A percentile compares a stretch with the other conserved stretches of the same genome.
Conservation (phyloP, 1,140 invertebrate species). For the Dryas iulia region DNA sequence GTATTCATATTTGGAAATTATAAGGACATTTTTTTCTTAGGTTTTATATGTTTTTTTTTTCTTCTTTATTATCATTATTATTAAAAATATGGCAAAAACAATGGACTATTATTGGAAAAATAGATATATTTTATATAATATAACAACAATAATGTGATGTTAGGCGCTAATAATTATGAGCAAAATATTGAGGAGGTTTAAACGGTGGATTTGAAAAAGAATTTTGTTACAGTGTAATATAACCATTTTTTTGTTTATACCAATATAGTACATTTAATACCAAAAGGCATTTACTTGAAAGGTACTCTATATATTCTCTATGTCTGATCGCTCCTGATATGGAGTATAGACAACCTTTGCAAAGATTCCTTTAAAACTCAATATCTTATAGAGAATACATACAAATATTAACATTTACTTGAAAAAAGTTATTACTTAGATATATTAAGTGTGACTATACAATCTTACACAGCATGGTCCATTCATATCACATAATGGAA, state of each 20-base stretch:
- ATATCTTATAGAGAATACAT: no score
- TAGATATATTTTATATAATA: constrained; percentile 1
- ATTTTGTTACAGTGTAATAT: constrained; percentile 4
- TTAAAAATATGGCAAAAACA: constrained; percentile 23
- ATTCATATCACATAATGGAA: background rate
- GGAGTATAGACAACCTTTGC: no score
- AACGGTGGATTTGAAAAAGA: constrained; percentile 15
- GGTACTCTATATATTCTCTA: no score
- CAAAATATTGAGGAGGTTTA: constrained; percentile 2
- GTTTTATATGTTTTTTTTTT: background rate
- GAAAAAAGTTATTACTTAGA: no score
- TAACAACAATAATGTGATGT: constrained; percentile 2
- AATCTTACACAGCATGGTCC: background rate
- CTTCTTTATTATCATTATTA: constrained; percentile 5
- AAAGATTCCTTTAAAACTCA: no score
- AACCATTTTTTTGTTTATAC: no score
- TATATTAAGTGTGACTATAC: no score
- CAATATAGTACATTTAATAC: no score
- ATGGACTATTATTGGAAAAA: constrained; percentile 12
- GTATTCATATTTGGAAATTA: constrained; percentile 31
- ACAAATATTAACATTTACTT: no score
- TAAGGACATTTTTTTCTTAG: constrained; percentile 17
- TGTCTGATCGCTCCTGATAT: no score
- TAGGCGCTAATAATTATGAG: constrained; percentile 5
- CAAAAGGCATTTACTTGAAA: no score